Evolutionary conservation across 2,113 vertebrate genomes (phyloP), one percentile per base, ranked within the genome.

Genomic region (Cryptoleucopteryx plumbea): DNA sequence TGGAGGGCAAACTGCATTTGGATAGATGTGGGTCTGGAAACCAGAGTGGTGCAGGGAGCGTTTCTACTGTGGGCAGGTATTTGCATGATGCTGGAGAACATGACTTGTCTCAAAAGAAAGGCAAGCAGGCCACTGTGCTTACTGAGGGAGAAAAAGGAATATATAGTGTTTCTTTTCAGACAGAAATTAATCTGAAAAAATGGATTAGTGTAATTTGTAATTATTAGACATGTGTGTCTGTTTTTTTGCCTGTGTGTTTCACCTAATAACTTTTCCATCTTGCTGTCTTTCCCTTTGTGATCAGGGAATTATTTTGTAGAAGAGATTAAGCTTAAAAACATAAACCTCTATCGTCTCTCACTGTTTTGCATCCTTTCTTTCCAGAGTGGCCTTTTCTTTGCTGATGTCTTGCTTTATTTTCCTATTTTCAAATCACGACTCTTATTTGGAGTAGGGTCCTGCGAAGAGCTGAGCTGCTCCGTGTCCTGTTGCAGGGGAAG

Each of bases 21-120:
- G 56, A 32, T 17, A 47, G 50, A 8, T 6, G 40, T 38, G 45
- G 65, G 52, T 52, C 32, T 74, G 55, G 66, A 19, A 38, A 10
- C 18, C 0, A 5, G 38, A 1, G 1, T 7, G 67, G 34, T 62
- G 47, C 72, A 52, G 50, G 55, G 26, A 53, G 21, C 3, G 1
- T 70, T 86, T 86, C 47, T 81, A 25, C 32, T 36, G 23, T 5
- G 23, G 52, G 10, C 19, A 7, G 2, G 21, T 31, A 4, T 82
- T 52, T 82, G 25, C 52, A 1, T 0, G 40, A 7, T 65, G 63
- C 67, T 92, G 53, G 19, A 73, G 67, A 74, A 36, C 0, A 0
- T 8, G 36, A 32, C 26, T 52, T 62, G 42, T 66, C 82, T 85
- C 58, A 2, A 18, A 50, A 36, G 65, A 31, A 82, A 73, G 50